Conservation (phyloP, 2,888 invertebrate genomes). For the Cryptosula pallasiana region DNA sequence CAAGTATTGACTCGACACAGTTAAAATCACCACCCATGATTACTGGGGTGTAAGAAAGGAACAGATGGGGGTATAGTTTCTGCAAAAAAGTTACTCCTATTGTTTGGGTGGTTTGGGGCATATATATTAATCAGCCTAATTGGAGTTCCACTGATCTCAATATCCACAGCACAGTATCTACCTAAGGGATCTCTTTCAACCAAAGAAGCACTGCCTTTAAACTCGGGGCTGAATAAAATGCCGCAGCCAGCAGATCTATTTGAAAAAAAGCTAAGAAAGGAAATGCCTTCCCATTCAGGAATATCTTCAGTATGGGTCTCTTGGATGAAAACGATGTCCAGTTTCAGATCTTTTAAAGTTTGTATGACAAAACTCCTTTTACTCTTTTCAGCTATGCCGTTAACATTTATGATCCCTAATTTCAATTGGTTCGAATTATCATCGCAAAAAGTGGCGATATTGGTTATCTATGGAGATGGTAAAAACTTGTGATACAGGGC, state of each 20-base stretch:
- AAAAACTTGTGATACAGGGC: no score
- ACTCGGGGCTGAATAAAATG: background rate
- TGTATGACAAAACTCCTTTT: background rate
- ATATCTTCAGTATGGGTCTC: background rate
- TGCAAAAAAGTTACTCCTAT: background rate
- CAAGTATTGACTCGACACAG: background rate
- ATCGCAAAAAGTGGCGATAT: no score
- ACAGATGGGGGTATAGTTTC: background rate
- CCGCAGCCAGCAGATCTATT: background rate
- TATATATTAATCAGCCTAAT: background rate
- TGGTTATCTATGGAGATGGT: no score
- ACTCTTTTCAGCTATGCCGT: background rate
- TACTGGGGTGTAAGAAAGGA: background rate
- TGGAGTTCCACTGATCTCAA: background rate
- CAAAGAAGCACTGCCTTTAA: background rate
- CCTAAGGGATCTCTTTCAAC: background rate
- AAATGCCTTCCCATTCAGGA: background rate
- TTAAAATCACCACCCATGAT: background rate
- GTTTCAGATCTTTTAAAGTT: background rate
- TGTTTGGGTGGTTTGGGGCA: background rate
- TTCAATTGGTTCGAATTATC: no score
- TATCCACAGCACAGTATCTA: background rate
- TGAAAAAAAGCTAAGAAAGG: background rate
- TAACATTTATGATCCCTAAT: conserved; percentile 2
- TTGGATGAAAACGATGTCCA: background rate